Percentiles rank a stretch among this genome's conserved stretches.
phyloP scores from a whole-genome alignment of 1,140 invertebrate genomes.

The Neodiprion lecontei region DNA sequence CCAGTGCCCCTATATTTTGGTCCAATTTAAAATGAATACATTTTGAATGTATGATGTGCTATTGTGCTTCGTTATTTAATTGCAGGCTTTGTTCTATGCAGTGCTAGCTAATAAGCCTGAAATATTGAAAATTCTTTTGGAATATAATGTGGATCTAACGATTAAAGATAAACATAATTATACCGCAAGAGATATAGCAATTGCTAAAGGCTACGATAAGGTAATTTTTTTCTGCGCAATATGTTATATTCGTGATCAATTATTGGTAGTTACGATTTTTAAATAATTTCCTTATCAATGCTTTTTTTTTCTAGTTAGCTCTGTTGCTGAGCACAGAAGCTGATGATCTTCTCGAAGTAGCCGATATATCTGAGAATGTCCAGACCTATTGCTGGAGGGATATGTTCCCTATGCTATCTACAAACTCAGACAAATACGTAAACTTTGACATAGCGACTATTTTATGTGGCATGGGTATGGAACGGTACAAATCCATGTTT shows the following conservation, averaged over 20 bases:
- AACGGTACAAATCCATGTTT: slow-evolving; percentile 54
- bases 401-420: slow-evolving; percentile 41
- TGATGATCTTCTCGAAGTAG: slow-evolving; percentile 8
- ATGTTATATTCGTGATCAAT: background rate
- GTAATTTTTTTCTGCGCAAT: slow-evolving; percentile 44
- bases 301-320: slow-evolving; percentile 31
- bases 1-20: slow-evolving; percentile 14
- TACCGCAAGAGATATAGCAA: slow-evolving; percentile 58
- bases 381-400: slow-evolving; percentile 41
- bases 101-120: slow-evolving; percentile 58
- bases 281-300: slow-evolving; percentile 11
- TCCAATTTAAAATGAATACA: slow-evolving; percentile 4
- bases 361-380: slow-evolving; percentile 18
- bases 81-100: slow-evolving; percentile 64
- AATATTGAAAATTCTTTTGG: slow-evolving; percentile 59
- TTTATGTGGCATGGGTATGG: slow-evolving; percentile 65
- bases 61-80: slow-evolving; percentile 24
- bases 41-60: background rate
- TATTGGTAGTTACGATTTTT: background rate
- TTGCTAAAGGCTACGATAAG: slow-evolving; percentile 54
- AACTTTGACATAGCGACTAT: slow-evolving; percentile 47
- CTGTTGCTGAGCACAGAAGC: slow-evolving; percentile 30
- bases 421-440: slow-evolving; percentile 31
- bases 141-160: slow-evolving; percentile 54
- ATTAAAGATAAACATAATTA: slow-evolving; percentile 54